Evolutionary conservation across 1,140 invertebrate species (phyloP).

Genomic region (Drosophila lini): DNA sequence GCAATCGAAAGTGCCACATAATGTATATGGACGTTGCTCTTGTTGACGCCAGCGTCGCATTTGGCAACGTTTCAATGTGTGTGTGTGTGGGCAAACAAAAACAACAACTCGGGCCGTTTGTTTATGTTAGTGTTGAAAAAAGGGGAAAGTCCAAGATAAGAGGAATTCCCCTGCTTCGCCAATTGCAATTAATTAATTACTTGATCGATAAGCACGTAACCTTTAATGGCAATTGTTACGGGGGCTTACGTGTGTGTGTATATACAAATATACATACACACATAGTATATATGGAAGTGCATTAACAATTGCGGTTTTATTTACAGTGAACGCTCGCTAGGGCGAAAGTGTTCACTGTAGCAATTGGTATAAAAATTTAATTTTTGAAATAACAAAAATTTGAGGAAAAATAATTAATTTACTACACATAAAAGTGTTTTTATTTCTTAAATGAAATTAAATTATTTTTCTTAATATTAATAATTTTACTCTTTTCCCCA

Average conservation of each 20-base stretch:
- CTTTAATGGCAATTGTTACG: conserved; percentile 7
- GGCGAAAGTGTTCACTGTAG: neutral
- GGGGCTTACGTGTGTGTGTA: neutral
- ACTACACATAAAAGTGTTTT: too few species aligned
- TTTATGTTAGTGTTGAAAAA: conserved; percentile 45
- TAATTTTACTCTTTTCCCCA: conserved; percentile 1
- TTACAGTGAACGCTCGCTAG: neutral
- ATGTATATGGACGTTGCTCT: conserved; percentile 1
- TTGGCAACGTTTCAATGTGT: conserved; percentile 37
- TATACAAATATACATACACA: neutral
- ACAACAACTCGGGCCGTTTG: conserved; percentile 6
- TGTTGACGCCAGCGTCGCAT: conserved; percentile 14
- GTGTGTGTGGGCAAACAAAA: conserved; percentile 7
- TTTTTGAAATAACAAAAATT: too few species aligned
- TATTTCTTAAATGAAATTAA: too few species aligned
- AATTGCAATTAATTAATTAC: conserved; percentile 35
- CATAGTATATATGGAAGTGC: neutral
- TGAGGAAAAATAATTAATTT: too few species aligned
- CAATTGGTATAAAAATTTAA: too few species aligned
- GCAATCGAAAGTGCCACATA: conserved; percentile 20
- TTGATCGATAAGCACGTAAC: conserved; percentile 23
- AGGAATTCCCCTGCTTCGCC: conserved; percentile 23
- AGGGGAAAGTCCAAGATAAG: conserved; percentile 31
- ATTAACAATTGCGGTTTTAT: conserved; percentile 6
- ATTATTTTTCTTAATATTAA: neutral